Base-by-base conservation (phyloP, 2,113 vertebrate genomes). In the Rhynchopsitta pachyrhyncha region DNA sequence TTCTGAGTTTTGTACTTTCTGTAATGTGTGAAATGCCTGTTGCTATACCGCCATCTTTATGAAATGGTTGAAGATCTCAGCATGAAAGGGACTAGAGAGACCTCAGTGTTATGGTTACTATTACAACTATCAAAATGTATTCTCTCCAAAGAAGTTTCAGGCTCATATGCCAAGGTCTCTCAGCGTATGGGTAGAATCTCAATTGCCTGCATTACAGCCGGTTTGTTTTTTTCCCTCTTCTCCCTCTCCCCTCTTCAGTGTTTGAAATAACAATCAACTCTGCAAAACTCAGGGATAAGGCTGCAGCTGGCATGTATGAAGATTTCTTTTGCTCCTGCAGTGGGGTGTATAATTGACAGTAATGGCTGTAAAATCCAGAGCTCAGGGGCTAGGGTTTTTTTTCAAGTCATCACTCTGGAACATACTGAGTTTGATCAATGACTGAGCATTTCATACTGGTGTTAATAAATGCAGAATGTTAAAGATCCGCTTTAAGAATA, bases 321-420 rank as follows among this genome's bases (percentile, higher is more conserved):
- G 66, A 27, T 77, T 67, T 86, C 37, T 90, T 64, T 59, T 78
- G 82, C 68, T 82, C 66, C 86, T 92, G 39, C 93, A 42, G 55
- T 71, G 55, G 88, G 86, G 25, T 60, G 69, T 50, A 18, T 89
- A 90, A 95, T 63, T 93, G 97, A 95, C 90, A 91, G 94, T 87
- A 95, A 95, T 85, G 91, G 76, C 83, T 96, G 75, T 55, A 90
- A 84, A 93, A 95, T 82, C 35, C 64, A 74, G 13, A 67, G 78
- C 95, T 95, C 57, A n/a, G 91, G 50, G 68, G 57, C 50, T 60
- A 33, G 22, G 6, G 4, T 1, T 50, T 25, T 29, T 6, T 44
- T 41, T 23, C 31, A 52, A 39, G 37, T 46, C 53, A 39, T 90
- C 62, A 11, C 49, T 87, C 86, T 85, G 75, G 82, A 88, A 87